Conservation (phyloP, 2,888 invertebrate species). For the Calameuta idolon region DNA sequence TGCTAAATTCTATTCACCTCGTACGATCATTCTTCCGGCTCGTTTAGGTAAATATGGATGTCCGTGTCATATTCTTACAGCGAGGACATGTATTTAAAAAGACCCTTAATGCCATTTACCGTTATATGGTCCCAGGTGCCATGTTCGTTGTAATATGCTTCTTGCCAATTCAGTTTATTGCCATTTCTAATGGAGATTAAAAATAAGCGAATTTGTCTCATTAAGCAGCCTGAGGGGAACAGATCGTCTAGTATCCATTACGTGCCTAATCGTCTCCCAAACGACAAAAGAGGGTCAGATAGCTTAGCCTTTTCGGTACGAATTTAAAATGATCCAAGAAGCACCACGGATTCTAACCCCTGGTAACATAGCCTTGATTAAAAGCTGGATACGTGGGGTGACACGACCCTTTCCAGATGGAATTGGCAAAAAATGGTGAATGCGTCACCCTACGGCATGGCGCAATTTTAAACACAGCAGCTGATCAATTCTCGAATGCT, state of each 20-base stretch:
- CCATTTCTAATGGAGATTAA: background rate
- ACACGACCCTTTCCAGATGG: background rate
- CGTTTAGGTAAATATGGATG: background rate
- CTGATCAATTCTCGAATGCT: conserved; percentile 2
- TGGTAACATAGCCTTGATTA: conserved; percentile 13
- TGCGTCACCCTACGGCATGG: background rate
- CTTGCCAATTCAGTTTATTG: background rate
- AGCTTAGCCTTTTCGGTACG: background rate
- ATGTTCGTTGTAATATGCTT: background rate
- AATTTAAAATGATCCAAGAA: conserved; percentile 17
- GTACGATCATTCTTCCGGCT: background rate
- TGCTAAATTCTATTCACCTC: background rate
- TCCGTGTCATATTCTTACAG: background rate
- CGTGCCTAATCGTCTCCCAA: background rate
- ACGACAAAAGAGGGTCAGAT: background rate
- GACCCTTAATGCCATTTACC: background rate
- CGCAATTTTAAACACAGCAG: conserved; percentile 2
- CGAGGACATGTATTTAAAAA: background rate
- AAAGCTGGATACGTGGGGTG: conserved; percentile 9
- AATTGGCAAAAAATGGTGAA: conserved; percentile 6
- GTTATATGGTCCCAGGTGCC: background rate
- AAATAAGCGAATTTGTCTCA: background rate
- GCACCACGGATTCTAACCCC: conserved; percentile 8
- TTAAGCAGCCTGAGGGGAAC: too few relatives aligned
- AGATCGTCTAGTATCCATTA: too few relatives aligned